Base-by-base conservation (phyloP, 2,888 invertebrate species). In the Trisateles emortualis region DNA sequence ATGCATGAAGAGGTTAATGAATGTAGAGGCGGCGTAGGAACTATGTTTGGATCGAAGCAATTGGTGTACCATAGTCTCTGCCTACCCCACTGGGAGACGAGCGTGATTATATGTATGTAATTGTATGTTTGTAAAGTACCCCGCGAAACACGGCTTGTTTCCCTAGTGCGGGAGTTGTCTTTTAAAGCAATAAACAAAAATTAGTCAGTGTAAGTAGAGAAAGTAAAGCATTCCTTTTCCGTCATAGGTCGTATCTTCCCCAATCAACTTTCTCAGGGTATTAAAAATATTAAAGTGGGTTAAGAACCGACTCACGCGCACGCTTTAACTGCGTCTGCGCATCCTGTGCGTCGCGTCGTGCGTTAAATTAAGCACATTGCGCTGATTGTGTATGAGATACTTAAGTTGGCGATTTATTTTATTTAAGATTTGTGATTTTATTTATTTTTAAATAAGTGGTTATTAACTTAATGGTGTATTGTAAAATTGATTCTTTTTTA, bases 291-390 rank as follows among this genome's bases (percentile, higher is more conserved):
- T 56, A 45, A 66, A 68, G 69, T 69, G 60, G 71, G 67, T 71
- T 68, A 68, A 61, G 68, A 77, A 67, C 46, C 76, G 55, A 64
- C 65, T 67, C 78, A 77, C 72, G 74, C 72, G 67, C 74, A 62
- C 54, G 59, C 58, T 48, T 57, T 56, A 47, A 67, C 45, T 59
- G 69, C 69, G 71, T 60, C 45, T 39, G 50, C 60, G 62, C 58
- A 72, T 62, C 65, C 70, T 66, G 64, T 46, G 30, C 44, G 40
- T 52, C 40, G 24, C 29, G n/a, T 11, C 16, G 29, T 17, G 16
- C 30, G 61, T 64, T 51, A 68, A 61, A 22, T 61, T 54, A 46
- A 60, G 30, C 47, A 52, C 54, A 60, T 56, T 54, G 61, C 57
- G 48, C 19, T 32, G 44, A 35, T 35, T 33, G 14, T 35, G 35